These are phyloP conservation scores for Miltochrista miniata DNA, from an alignment of 2,888 invertebrate genomes.

Conservation along the genomic window DNA sequence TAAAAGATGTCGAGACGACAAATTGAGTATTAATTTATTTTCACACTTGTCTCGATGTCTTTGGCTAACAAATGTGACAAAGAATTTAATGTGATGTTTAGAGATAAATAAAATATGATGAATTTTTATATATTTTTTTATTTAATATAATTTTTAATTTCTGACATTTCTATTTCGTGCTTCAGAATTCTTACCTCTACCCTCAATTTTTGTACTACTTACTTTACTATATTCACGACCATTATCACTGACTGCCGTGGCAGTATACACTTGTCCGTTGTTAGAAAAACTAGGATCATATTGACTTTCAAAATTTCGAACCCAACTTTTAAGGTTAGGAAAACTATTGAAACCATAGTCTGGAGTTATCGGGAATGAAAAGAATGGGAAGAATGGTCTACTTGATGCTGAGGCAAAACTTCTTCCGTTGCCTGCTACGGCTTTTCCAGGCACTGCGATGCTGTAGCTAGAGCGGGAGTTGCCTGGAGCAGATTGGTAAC, in stretches of 20 bases:
- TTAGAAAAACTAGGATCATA: conserved; percentile 49
- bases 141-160: conserved; percentile 3
- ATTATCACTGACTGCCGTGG: conserved; percentile 58
- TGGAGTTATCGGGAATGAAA: conserved; percentile 45
- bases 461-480: conserved; percentile 44
- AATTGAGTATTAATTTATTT: conserved; percentile 18
- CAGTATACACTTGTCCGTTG: conserved; percentile 38
- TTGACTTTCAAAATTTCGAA: conserved; percentile 50
- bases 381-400: conserved; percentile 47
- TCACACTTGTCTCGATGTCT: conserved; percentile 63
- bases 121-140: conserved; percentile 20
- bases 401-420: conserved; percentile 49
- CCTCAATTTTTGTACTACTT: conserved; percentile 50
- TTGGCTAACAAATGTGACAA: conserved; percentile 19
- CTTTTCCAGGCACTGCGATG: conserved; percentile 47
- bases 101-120: conserved; percentile 52
- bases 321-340: conserved; percentile 46
- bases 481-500: conserved; percentile 15
- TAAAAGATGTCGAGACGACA: conserved; percentile 65
- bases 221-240: conserved; percentile 60
- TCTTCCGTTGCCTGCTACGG: conserved; percentile 49
- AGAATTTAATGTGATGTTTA: not conserved
- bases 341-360: conserved; percentile 39
- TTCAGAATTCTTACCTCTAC: conserved; percentile 32
- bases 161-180: not conserved